Evolutionary conservation across 2,113 vertebrate genomes (phyloP), one percentile per base, ranked within the genome.

Genomic region (Astur gentilis): DNA sequence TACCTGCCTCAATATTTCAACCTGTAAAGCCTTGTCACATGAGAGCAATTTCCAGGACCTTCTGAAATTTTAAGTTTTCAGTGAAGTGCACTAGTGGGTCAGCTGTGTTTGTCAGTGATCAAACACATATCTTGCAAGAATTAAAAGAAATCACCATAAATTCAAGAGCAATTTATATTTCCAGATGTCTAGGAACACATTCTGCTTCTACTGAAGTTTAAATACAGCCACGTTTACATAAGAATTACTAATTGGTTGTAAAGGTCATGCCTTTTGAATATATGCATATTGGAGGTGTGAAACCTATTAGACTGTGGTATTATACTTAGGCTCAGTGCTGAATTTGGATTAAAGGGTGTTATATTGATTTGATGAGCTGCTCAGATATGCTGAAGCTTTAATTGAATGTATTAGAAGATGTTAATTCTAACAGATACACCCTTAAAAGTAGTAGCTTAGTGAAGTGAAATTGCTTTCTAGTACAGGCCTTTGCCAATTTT

Each of bases 301-400:
- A 90, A 89, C 31, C 49, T 78, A 60, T 77, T 71, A 72, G 17
- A 70, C 32, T 75, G 34, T 55, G n/a, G 69, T 80, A 62, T 89
- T 83, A 64, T 16, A 70, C 65, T 49, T 49, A 27, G 69, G 19
- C 40, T 91, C 42, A 61, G 36, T 32, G 55, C 47, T 88, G 86
- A 81, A 77, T 86, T 79, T 73, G 66, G 84, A 93, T 88, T 91
- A 94, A 88, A 94, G 23, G 34, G 54, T n/a, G 29, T 90, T 86
- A 87, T 19, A 87, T 40, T 83, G 69, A 85, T 89, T 85, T 92
- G 78, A 96, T 72, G 70, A 93, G 52, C 54, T 90, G 84, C 32
- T 89, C 77, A 83, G 73, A 89, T 92, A 94, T 44, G 73, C 81
- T 73, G 67, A 81, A 80, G 62, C 47, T 94, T 94, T 92, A 94